Evolutionary conservation across 2,113 vertebrate species (phyloP).

Genomic region (Alaudala cheleensis): DNA sequence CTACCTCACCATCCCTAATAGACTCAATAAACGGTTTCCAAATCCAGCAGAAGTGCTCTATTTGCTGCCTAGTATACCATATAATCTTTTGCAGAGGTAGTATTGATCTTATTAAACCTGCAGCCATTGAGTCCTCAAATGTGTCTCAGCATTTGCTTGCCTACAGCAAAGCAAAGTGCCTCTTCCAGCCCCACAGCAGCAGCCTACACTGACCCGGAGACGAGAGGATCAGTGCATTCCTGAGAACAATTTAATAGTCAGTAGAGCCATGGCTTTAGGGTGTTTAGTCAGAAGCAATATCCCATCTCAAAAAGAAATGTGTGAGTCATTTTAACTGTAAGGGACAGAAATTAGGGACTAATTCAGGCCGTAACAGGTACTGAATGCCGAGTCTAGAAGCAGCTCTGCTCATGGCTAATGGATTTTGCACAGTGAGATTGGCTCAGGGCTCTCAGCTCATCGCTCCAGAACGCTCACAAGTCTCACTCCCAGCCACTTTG

Average conservation of each 20-base stretch:
- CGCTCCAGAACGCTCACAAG: accelerated
- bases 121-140: constrained; percentile 52
- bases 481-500: background rate
- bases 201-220: background rate
- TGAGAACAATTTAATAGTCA: background rate
- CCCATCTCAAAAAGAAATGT: background rate
- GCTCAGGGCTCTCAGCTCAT: background rate
- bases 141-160: constrained; percentile 27
- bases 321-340: constrained; percentile 34
- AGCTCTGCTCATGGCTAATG: background rate
- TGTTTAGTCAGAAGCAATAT: constrained; percentile 33
- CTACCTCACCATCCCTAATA: constrained; percentile 65
- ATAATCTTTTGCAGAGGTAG: constrained; percentile 77
- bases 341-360: constrained; percentile 41
- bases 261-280: background rate
- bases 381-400: constrained; percentile 6
- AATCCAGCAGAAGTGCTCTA: constrained; percentile 77
- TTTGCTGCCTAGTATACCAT: constrained; percentile 81
- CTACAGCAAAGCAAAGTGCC: constrained; percentile 1
- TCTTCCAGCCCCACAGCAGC: background rate
- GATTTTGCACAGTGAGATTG: constrained; percentile 18
- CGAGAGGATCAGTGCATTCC: background rate
- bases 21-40: constrained; percentile 73
- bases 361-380: constrained; percentile 19
- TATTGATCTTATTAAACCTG: constrained; percentile 79